A percentile compares a stretch with the other conserved stretches of the same genome.
Conservation (phyloP, 2,888 invertebrate species). For the Lochmaea capreae region DNA sequence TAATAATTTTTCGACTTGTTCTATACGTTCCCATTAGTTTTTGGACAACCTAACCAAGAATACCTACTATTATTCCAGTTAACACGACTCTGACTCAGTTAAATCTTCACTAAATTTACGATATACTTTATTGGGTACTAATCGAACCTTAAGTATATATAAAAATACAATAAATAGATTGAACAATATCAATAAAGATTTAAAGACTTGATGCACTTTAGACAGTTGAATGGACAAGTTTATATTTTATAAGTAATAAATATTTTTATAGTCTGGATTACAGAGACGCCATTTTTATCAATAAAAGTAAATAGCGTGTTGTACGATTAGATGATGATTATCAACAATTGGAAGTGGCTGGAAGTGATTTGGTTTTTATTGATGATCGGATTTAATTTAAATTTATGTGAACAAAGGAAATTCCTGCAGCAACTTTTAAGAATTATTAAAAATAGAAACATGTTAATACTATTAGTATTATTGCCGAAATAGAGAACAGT, state of each 20-base stretch:
- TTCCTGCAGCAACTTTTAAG: no score
- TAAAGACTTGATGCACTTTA: not conserved
- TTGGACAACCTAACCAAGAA: no score
- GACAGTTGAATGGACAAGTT: not conserved
- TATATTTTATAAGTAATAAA: not conserved
- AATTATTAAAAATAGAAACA: no score
- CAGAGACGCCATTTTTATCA: not conserved
- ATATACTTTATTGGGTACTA: not conserved
- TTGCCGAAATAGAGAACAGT: no score
- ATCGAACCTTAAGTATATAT: not conserved
- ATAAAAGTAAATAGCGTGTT: not conserved
- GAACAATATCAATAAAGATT: not conserved
- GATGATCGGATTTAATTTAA: no score
- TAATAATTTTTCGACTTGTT: no score
- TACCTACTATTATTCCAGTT: no score
- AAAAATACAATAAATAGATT: not conserved
- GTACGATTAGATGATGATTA: not conserved
- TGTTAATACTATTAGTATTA: no score
- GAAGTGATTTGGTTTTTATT: no score
- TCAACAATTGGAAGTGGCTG: no score
- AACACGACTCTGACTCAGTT: not conserved
- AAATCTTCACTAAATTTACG: not conserved
- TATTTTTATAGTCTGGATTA: not conserved
- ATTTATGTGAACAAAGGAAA: no score
- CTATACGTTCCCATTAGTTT: no score